Percentiles rank a stretch among this genome's conserved stretches.
Conservation (phyloP, 2,797 vertebrate species). For the Emydoidea blandingii region DNA sequence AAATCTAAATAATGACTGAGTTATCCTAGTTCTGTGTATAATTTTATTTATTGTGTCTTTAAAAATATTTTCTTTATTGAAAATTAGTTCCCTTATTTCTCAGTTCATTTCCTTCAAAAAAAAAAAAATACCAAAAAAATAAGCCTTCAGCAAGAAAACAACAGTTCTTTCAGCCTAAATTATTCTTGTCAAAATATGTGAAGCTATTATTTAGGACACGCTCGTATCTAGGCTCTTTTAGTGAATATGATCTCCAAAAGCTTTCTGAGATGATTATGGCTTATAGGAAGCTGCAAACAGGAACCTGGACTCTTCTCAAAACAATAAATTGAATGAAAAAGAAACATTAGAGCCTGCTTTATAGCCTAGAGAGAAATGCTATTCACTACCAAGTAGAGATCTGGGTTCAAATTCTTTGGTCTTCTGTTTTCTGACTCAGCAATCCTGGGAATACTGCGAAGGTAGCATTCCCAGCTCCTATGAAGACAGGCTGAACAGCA, state of each 20-base stretch:
- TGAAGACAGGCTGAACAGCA: not conserved
- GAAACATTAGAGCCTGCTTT: constrained; percentile 13
- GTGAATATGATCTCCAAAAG: constrained; percentile 30
- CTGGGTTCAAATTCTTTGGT: not conserved
- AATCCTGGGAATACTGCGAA: not conserved
- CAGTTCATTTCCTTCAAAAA: not conserved
- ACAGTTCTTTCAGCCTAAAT: constrained; percentile 47
- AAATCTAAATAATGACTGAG: not conserved
- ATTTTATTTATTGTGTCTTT: not conserved
- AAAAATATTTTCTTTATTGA: constrained; percentile 6
- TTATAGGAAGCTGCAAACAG: constrained; percentile 39
- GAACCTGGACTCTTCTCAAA: constrained; percentile 47
- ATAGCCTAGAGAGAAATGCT: not conserved
- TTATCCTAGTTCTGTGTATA: not conserved
- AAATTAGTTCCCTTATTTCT: constrained; percentile 21
- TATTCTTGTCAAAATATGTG: constrained; percentile 37
- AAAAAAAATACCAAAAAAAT: constrained; percentile 43
- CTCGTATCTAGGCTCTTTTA: constrained; percentile 37
- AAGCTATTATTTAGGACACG: constrained; percentile 57
- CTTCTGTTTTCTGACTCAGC: not conserved
- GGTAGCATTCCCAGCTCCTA: not conserved
- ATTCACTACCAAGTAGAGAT: not conserved
- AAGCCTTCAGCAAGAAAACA: constrained; percentile 35
- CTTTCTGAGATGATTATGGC: constrained; percentile 58
- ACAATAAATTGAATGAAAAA: constrained; percentile 49